Conservation (phyloP, 1,140 invertebrate genomes). For the Pseudoatta argentina region DNA sequence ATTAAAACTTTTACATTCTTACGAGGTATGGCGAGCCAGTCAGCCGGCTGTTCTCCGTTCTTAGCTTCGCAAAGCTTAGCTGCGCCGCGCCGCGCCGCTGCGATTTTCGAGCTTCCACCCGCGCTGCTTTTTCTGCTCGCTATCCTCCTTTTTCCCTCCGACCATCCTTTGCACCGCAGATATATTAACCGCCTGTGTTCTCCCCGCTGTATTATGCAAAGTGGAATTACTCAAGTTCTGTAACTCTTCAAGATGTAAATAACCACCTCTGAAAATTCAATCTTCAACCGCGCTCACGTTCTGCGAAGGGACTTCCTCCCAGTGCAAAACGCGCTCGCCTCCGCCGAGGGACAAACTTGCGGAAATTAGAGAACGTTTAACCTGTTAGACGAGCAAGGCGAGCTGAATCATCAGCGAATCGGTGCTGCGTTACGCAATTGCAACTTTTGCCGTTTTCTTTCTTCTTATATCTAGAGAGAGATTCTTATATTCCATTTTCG, state of each 20-base stretch:
- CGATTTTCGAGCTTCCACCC: constrained; percentile 54
- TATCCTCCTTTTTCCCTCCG: neutral
- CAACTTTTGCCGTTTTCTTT: neutral
- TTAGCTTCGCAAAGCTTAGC: neutral
- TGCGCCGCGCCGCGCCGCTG: neutral
- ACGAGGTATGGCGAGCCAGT: constrained; percentile 5
- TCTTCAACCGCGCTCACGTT: constrained; percentile 62
- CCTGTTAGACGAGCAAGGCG: constrained; percentile 47
- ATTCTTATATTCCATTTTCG: neutral
- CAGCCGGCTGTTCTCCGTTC: constrained; percentile 15
- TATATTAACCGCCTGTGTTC: constrained; percentile 63
- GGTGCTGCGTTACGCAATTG: neutral
- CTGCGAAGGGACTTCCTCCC: constrained; percentile 50
- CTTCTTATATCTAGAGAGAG: neutral
- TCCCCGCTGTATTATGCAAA: constrained; percentile 57
- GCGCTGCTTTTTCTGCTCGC: neutral
- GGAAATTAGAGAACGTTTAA: constrained; percentile 64
- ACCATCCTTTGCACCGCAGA: constrained; percentile 21
- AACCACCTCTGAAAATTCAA: constrained; percentile 64
- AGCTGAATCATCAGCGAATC: constrained; percentile 31
- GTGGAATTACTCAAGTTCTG: constrained; percentile 65
- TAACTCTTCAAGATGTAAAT: constrained; percentile 65
- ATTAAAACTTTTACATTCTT: constrained; percentile 63
- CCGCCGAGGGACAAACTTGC: constrained; percentile 54
- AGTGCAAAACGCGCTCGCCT: constrained; percentile 48